Base-by-base conservation (phyloP, 2,888 invertebrate genomes). In the Tetragonisca angustula region DNA sequence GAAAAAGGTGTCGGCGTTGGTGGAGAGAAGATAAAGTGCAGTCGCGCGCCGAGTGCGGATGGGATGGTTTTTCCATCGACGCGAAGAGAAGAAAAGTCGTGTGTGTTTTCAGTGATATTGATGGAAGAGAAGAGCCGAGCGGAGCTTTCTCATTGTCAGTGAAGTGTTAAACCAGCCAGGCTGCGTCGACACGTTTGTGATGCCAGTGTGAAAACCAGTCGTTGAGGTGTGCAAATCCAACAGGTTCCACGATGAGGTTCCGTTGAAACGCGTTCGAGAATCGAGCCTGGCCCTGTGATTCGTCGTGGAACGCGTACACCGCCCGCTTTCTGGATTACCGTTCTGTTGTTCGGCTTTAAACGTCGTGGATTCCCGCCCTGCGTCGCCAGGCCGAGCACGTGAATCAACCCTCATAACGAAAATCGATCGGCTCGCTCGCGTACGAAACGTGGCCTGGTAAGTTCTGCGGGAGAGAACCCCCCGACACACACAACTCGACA, bases 331-430 rank as follows among this genome's bases (percentile, higher is more conserved):
- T 85, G 88, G 88, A 88, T 88, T 88, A 88, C 81, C 43, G 73
- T 75, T 69, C 72, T 79, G 69, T 74, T 43, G 62, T 70, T 64
- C 81, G 64, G 67, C 73, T 83, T 77, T 76, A 81, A 87, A 81
- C 84, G 79, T 82, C 79, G 77, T 78, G 84, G 87, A 89, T 84
- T 88, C 81, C 86, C 84, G 89, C 88, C 87, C 85, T 86, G 62
- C 79, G 84, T 84, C 84, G 84, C 78, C 76, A 81, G 76, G 82
- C 72, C 69, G 84, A 87, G 36, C 89, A 89, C 89, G 89, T 88
- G 90, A 90, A 89, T 86, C 85, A 83, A 69, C 84, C 84, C 84
- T 87, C 82, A 70, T 76, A 85, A 83, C 70, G 78, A 85, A 73
- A 88, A 89, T 89, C 83, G 89, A 89, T 89, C 84, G 77, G 59